Evolutionary conservation across 2,113 vertebrate genomes (phyloP).

Genomic region (Lethenteron camtschaticum): DNA sequence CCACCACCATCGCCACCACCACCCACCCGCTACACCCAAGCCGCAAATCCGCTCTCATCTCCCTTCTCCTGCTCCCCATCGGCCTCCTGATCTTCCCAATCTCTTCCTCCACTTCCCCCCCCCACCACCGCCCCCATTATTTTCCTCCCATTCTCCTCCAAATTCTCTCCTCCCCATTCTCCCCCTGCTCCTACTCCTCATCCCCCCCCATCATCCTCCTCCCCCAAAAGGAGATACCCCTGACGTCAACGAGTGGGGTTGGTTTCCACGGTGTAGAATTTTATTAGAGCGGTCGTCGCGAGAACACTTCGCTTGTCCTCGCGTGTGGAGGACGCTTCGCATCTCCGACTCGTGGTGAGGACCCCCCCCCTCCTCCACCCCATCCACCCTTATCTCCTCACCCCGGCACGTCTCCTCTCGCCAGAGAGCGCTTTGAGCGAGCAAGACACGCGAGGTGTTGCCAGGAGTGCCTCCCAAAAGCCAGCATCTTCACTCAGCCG

Average conservation of each 20-base stretch:
- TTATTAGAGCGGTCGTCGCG: too few relatives aligned
- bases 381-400: background rate
- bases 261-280: too few relatives aligned
- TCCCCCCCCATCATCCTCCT: background rate
- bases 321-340: too few relatives aligned
- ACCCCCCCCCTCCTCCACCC: background rate
- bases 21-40: too few relatives aligned
- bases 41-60: background rate
- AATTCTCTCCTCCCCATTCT: background rate
- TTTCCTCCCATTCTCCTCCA: background rate
- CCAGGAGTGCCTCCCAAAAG: too few relatives aligned
- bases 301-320: too few relatives aligned
- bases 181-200: background rate
- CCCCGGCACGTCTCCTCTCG: background rate
- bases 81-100: background rate
- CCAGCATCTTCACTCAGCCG: too few relatives aligned
- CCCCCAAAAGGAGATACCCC: background rate
- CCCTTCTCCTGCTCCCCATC: background rate
- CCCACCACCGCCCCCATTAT: background rate
- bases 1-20: too few relatives aligned
- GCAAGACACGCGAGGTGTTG: too few relatives aligned
- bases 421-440: too few relatives aligned
- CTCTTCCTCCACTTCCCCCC: background rate
- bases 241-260: too few relatives aligned
- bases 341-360: background rate